phyloP scores from a whole-genome alignment of 2,888 invertebrate species.

The Lithosia quadra region DNA sequence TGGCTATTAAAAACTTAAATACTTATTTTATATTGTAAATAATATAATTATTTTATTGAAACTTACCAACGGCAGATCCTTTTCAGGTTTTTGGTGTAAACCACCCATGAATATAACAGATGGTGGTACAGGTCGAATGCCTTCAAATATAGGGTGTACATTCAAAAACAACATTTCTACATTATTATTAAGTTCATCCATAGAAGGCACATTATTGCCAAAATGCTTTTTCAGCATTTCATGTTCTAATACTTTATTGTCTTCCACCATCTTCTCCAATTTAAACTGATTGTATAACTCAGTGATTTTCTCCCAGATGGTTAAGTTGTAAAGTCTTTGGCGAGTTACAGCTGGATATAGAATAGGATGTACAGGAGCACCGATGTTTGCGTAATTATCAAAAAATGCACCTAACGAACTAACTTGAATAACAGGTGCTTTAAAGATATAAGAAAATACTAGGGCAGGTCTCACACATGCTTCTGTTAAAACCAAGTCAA shows the following conservation, averaged over 20 bases:
- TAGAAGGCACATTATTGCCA: constrained; percentile 40
- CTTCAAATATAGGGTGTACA: constrained; percentile 53
- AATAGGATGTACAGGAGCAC: constrained; percentile 57
- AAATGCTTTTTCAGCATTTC: constrained; percentile 26
- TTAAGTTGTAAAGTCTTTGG: constrained; percentile 34
- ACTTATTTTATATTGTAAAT: too few species aligned
- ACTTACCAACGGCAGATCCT: constrained; percentile 49
- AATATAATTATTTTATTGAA: neutral
- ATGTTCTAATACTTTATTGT: constrained; percentile 13
- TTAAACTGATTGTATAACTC: constrained; percentile 24
- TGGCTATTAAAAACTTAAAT: too few species aligned
- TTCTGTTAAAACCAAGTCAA: constrained; percentile 61
- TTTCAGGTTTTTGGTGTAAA: constrained; percentile 43
- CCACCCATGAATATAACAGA: constrained; percentile 55
- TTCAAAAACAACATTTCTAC: constrained; percentile 56
- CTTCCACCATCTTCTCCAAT: constrained; percentile 6
- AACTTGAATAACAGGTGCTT: constrained; percentile 62
- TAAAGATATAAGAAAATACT: constrained; percentile 53
- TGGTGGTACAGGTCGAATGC: constrained; percentile 53
- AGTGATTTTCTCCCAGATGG: constrained; percentile 38
- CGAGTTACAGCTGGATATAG: constrained; percentile 44
- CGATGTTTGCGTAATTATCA: constrained; percentile 50
- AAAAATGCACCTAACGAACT: constrained; percentile 55
- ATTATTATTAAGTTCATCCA: constrained; percentile 47
- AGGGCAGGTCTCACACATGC: constrained; percentile 49